Percentiles rank a stretch among this genome's conserved stretches.
phyloP scores from a whole-genome alignment of 2,113 vertebrate genomes.

The Proterorhinus semilunaris region DNA sequence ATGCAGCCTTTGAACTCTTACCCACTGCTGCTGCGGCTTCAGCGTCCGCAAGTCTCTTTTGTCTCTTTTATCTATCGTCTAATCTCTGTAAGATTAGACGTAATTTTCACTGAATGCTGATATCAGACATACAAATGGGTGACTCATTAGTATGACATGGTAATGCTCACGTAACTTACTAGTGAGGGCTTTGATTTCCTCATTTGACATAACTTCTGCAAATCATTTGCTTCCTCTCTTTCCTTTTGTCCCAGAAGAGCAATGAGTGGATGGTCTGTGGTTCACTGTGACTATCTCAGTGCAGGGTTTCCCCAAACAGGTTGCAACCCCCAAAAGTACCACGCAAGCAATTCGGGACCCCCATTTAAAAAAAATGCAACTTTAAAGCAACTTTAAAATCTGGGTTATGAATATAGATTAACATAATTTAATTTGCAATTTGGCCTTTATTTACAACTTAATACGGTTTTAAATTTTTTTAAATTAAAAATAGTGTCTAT shows the following conservation, averaged over 20 bases:
- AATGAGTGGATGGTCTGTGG: background rate
- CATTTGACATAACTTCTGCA: background rate
- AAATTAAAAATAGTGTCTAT: no score
- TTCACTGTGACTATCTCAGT: background rate
- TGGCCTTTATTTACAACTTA: no score
- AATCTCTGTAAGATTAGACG: background rate
- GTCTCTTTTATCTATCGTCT: background rate
- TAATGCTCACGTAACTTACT: background rate
- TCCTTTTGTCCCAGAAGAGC: background rate
- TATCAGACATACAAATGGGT: slow-evolving; percentile 2
- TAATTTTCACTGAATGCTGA: background rate
- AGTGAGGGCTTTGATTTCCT: background rate
- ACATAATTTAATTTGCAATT: no score
- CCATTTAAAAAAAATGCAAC: no score
- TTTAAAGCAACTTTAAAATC: no score
- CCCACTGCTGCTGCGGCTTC: slow-evolving; percentile 47
- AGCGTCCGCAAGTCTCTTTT: slow-evolving; percentile 33
- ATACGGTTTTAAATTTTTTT: no score
- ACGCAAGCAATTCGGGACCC: no score
- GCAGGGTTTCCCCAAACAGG: no score
- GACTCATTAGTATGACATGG: background rate
- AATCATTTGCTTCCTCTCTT: background rate
- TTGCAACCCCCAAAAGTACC: no score
- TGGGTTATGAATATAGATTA: no score
- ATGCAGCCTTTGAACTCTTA: slow-evolving; percentile 55